Evolutionary conservation across 2,113 vertebrate genomes (phyloP).

Genomic region (Centropristis striata): DNA sequence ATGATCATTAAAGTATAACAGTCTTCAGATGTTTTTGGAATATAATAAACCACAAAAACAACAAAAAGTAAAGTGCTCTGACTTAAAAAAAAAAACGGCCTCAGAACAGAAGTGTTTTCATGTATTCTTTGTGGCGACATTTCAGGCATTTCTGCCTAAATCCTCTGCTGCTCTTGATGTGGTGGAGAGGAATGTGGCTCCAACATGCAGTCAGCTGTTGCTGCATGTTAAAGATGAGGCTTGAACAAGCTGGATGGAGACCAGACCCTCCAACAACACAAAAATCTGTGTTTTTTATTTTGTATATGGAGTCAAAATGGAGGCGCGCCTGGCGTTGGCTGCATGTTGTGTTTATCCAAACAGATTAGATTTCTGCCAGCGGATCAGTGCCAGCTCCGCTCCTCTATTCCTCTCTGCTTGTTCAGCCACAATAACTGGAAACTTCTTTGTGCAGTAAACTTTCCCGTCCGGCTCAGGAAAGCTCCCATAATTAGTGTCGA

Average conservation of each 20-base stretch:
- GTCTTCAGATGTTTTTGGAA: not conserved
- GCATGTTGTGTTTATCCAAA: conserved; percentile 65
- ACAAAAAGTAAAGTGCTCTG: not conserved
- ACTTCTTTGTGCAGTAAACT: conserved; percentile 62
- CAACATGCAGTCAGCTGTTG: conserved; percentile 10
- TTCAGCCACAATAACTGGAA: conserved; percentile 63
- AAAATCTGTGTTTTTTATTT: conserved; percentile 27
- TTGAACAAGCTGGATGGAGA: conserved; percentile 29
- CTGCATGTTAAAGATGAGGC: conserved; percentile 11
- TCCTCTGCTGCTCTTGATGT: not conserved
- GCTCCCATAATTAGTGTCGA: conserved; percentile 59
- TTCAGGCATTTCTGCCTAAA: not conserved
- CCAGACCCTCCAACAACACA: conserved; percentile 17
- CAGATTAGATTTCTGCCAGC: conserved; percentile 63
- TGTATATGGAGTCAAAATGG: conserved; percentile 31
- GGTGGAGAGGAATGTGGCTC: conserved; percentile 1
- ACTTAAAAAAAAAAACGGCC: not conserved
- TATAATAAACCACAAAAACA: not conserved
- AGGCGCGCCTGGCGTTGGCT: conserved; percentile 35
- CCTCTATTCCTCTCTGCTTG: conserved; percentile 58
- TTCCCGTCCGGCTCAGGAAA: conserved; percentile 55
- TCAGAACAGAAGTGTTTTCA: not conserved
- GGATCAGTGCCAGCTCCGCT: conserved; percentile 53
- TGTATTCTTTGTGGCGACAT: not conserved
- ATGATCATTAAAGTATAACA: not conserved